Percentiles rank a stretch among this genome's conserved stretches.
Conservation (phyloP, 2,888 invertebrate species). For the Cenopis cana region DNA sequence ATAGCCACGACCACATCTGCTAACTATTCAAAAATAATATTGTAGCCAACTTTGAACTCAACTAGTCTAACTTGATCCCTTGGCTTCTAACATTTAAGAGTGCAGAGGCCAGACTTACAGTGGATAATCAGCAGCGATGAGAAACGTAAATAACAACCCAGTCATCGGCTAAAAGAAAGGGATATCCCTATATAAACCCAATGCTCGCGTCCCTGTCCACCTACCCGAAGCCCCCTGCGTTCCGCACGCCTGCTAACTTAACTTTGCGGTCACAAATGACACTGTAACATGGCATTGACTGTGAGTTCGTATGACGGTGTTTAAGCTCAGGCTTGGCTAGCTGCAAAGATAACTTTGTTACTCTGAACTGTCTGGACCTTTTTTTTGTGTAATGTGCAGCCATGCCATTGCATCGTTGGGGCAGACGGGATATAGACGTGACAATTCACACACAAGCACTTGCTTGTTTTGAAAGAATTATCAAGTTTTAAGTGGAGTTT, state of each 20-base stretch:
- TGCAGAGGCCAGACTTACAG: not conserved
- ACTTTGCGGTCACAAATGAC: not conserved
- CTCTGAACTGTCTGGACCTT: too few species aligned
- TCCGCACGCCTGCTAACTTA: slow-evolving; percentile 4
- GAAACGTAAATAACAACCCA: not conserved
- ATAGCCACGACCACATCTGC: not conserved
- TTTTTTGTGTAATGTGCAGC: not conserved
- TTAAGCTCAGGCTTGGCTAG: not conserved
- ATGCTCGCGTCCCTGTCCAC: not conserved
- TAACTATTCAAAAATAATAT: not conserved
- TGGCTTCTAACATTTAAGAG: not conserved
- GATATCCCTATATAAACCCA: not conserved
- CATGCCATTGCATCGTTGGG: not conserved
- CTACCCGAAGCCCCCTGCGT: not conserved
- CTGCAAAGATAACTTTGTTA: slow-evolving; percentile 8
- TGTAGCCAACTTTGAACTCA: not conserved
- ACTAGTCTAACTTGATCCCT: not conserved
- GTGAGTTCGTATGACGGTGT: not conserved
- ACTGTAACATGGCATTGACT: not conserved
- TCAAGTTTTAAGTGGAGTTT: not conserved
- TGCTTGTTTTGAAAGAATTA: not conserved
- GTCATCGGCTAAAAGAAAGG: not conserved
- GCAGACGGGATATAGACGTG: not conserved
- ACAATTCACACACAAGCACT: too few species aligned
- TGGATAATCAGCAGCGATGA: not conserved